These are phyloP conservation scores for Oostethus manadensis DNA, from an alignment of 2,113 vertebrate genomes.

Conservation along the genomic window DNA sequence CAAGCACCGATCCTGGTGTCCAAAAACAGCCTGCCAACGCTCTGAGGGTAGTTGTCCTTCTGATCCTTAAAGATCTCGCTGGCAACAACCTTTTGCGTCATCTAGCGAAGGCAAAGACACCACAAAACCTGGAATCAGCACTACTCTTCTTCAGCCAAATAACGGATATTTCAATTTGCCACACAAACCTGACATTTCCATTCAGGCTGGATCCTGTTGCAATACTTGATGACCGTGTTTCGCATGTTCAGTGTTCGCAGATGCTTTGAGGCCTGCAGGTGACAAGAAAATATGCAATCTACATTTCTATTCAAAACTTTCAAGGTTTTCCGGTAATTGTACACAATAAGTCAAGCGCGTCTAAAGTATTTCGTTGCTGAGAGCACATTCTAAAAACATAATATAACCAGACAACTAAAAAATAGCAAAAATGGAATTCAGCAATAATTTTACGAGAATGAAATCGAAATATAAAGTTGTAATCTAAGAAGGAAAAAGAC, in stretches of 20 bases:
- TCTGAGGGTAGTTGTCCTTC: constrained; percentile 92
- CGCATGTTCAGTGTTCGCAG: constrained; percentile 79
- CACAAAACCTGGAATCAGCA: not conserved
- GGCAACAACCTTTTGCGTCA: constrained; percentile 92
- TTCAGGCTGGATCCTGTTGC: constrained; percentile 88
- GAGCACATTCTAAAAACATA: too few relatives aligned
- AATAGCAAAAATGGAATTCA: too few relatives aligned
- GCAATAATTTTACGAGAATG: too few relatives aligned
- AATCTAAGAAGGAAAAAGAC: too few relatives aligned
- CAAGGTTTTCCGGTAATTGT: not conserved
- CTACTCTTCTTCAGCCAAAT: not conserved
- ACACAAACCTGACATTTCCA: constrained; percentile 84
- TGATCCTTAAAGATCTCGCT: constrained; percentile 93
- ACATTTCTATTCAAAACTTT: not conserved
- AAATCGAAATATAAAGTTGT: too few relatives aligned
- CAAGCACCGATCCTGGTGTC: constrained; percentile 85
- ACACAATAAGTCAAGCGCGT: too few relatives aligned
- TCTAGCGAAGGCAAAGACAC: constrained; percentile 62
- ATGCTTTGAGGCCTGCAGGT: constrained; percentile 81
- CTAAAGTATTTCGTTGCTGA: too few relatives aligned
- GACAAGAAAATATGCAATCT: not conserved
- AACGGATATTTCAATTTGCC: not conserved
- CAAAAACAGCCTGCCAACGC: constrained; percentile 90
- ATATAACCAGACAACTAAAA: too few relatives aligned
- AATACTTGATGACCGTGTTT: constrained; percentile 92